phyloP scores from a whole-genome alignment of 2,888 invertebrate species.

The Latheticus oryzae region DNA sequence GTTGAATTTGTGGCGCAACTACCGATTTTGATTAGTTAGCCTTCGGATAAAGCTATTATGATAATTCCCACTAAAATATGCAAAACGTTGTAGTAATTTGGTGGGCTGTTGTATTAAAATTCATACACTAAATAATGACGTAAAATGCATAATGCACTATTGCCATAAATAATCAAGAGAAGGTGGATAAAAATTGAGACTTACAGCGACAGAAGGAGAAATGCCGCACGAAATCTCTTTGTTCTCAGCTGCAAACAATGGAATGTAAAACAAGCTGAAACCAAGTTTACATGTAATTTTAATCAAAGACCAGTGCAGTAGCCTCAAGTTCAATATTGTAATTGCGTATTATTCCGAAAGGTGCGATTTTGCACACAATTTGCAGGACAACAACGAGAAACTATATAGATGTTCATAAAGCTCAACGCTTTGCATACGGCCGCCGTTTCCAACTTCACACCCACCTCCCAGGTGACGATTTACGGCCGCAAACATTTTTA shows the following conservation, averaged over 20 bases:
- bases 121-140: slow-evolving; percentile 53
- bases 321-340: slow-evolving; percentile 63
- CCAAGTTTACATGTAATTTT: slow-evolving; percentile 67
- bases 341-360: slow-evolving; percentile 63
- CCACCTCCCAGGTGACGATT: slow-evolving; percentile 52
- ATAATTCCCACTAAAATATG: slow-evolving; percentile 7
- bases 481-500: slow-evolving; percentile 57
- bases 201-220: slow-evolving; percentile 59
- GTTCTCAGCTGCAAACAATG: slow-evolving; percentile 65
- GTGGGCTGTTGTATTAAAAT: slow-evolving; percentile 30
- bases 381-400: slow-evolving; percentile 58
- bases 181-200: slow-evolving; percentile 63
- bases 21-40: slow-evolving; percentile 9
- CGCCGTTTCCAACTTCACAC: slow-evolving; percentile 60
- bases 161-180: slow-evolving; percentile 57
- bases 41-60: slow-evolving; percentile 19
- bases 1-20: background rate
- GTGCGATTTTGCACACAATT: slow-evolving; percentile 66
- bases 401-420: slow-evolving; percentile 57
- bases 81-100: slow-evolving; percentile 22
- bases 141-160: slow-evolving; percentile 60
- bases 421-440: slow-evolving; percentile 56
- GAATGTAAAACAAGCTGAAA: slow-evolving; percentile 66
- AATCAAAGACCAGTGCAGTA: slow-evolving; percentile 64
- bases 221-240: slow-evolving; percentile 65